A percentile compares a stretch with the other conserved stretches of the same genome.
Conservation (phyloP, 2,113 vertebrate genomes). For the western clawed frog (Xenopus tropicalis) region UCB_Xtro_10.0 CM004447.2:93425001-93425500, state of each 20-base stretch:
- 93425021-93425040: slow-evolving; percentile 29
- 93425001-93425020: slow-evolving; percentile 27
- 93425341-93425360: neutral
- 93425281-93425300: slow-evolving; percentile 15
- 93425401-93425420: neutral
- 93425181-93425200: slow-evolving; percentile 31
- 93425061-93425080: slow-evolving; percentile 17
- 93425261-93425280: slow-evolving; percentile 22
- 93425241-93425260: slow-evolving; percentile 31
- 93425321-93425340: neutral
- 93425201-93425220: slow-evolving; percentile 41
- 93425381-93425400: neutral
- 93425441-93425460: neutral
- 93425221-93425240: slow-evolving; percentile 34
- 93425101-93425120: slow-evolving; percentile 29
- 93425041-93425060: slow-evolving; percentile 37
- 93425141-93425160: slow-evolving; percentile 3
- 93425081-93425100: slow-evolving; percentile 14
- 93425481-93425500: neutral
- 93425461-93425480: neutral
- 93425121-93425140: slow-evolving; percentile 5
- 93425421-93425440: neutral
- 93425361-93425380: neutral
- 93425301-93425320: neutral
- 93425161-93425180: slow-evolving; percentile 8